Evolutionary conservation across 2,113 vertebrate species (phyloP), one percentile per base, ranked within the genome.

Genomic region (Megaceryle torquata): DNA sequence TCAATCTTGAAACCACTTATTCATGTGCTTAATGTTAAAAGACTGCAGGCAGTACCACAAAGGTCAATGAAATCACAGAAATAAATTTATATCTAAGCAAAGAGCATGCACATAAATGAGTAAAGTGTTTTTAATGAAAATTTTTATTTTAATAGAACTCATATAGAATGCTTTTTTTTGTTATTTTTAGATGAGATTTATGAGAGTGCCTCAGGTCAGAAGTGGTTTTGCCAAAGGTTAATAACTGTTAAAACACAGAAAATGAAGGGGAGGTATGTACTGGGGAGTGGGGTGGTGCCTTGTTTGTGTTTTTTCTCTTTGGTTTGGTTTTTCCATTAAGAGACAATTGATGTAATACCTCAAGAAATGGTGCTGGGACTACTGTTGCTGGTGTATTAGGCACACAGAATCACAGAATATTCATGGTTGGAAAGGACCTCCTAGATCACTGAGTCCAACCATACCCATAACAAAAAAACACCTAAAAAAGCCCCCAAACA

Each of bases 31-130:
- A 72, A 10, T 69, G 50, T 50, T 95, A 80, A 88, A 37, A 83
- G 76, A 71, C 33, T 88, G 56, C 25, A 56, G 71, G 81, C 77
- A 91, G 54, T 71, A 90, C 95, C 95, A 86, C 56, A 96, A 90
- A 90, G 33, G 88, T 76, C 89, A 91, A 44, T 35, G 68, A 94
- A 96, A 53, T 54, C 70, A 82, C 31, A 14, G 22, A 86, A 77
- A 46, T 51, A 94, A 82, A 88, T 89, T 91, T 86, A 59, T 39
- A 89, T 39, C 68, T 80, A 70, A n/a, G 72, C 15, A 59, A 89
- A 95, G 79, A 82, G 29, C 22, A 86, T 21, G 43, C 29, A 70
- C 44, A 51, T 79, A 89, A 86, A 83, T 25, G 5, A 82, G 41
- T 29, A 21, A 67, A 85, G 14, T 35, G 21, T 13, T 80, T 91